A percentile compares a stretch with the other conserved stretches of the same genome.
Evolutionary conservation across 2,888 invertebrate species (phyloP).

Genomic region (Athrips mouffetella): DNA sequence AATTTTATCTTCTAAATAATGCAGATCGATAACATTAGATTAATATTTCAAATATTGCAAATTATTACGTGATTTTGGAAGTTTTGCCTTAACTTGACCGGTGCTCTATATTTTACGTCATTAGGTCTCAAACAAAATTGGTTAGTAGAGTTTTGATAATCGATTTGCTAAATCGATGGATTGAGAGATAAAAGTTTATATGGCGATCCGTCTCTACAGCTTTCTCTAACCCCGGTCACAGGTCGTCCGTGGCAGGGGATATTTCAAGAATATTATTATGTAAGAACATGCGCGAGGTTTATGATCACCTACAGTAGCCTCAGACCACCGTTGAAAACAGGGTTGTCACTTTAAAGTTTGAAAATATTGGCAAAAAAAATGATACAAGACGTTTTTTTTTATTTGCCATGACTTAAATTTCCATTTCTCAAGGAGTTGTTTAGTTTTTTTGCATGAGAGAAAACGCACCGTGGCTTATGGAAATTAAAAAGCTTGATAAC

Average conservation of each 20-base stretch:
- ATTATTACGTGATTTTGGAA: not conserved
- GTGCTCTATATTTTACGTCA: not conserved
- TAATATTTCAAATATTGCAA: not conserved
- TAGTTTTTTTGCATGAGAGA: too few species aligned
- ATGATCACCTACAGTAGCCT: slow-evolving; percentile 71
- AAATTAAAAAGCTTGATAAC: too few species aligned
- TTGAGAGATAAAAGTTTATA: slow-evolving; percentile 1
- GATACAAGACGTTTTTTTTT: too few species aligned
- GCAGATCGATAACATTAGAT: too few species aligned
- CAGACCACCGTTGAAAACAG: slow-evolving; percentile 54
- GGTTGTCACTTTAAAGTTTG: slow-evolving; percentile 36
- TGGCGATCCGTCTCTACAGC: not conserved
- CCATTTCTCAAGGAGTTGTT: too few species aligned
- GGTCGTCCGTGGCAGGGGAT: slow-evolving; percentile 50
- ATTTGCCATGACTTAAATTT: too few species aligned
- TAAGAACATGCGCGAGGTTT: slow-evolving; percentile 76
- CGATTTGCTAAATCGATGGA: too few species aligned
- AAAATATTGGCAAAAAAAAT: not conserved
- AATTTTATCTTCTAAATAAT: too few species aligned
- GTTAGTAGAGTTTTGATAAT: too few species aligned
- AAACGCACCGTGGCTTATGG: too few species aligned
- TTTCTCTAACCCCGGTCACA: slow-evolving; percentile 29
- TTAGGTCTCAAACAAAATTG: too few species aligned
- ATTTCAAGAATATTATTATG: slow-evolving; percentile 76
- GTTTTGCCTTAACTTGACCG: not conserved